Conservation (phyloP, 2,113 vertebrate genomes). For the Siniperca knerii region DNA sequence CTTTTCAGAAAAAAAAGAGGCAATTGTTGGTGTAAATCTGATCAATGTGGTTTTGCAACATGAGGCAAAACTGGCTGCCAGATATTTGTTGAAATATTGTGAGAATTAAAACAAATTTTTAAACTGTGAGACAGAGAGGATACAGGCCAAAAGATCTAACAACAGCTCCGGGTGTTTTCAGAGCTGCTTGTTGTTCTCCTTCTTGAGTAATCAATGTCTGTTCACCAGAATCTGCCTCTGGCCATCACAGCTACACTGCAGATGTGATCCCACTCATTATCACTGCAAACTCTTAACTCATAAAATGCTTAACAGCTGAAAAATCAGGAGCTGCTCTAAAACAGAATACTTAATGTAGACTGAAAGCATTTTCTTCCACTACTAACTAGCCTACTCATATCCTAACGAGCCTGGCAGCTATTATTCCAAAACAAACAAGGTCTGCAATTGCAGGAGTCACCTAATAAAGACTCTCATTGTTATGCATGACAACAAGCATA, state of each 20-base stretch:
- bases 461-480: neutral
- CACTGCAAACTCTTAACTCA: constrained; percentile 51
- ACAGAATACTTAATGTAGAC: constrained; percentile 30
- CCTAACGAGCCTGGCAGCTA: constrained; percentile 6
- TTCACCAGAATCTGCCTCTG: constrained; percentile 59
- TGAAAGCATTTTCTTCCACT: constrained; percentile 32
- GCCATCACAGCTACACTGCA: constrained; percentile 56
- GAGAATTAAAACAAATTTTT: constrained; percentile 11
- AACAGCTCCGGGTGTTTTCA: constrained; percentile 36
- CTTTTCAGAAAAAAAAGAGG: neutral
- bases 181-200: constrained; percentile 61
- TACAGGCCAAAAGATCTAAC: constrained; percentile 43
- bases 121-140: constrained; percentile 18
- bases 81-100: constrained; percentile 20
- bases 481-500: neutral
- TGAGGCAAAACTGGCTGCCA: neutral
- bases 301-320: constrained; percentile 52
- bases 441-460: constrained; percentile 17
- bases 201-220: constrained; percentile 63
- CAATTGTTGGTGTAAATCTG: neutral
- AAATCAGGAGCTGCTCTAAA: constrained; percentile 42
- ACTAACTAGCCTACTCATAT: neutral
- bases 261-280: constrained; percentile 67
- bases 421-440: constrained; percentile 20
- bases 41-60: constrained; percentile 32